Base-by-base conservation (phyloP, 2,113 vertebrate genomes). In the Phalacrocorax aristotelis region DNA sequence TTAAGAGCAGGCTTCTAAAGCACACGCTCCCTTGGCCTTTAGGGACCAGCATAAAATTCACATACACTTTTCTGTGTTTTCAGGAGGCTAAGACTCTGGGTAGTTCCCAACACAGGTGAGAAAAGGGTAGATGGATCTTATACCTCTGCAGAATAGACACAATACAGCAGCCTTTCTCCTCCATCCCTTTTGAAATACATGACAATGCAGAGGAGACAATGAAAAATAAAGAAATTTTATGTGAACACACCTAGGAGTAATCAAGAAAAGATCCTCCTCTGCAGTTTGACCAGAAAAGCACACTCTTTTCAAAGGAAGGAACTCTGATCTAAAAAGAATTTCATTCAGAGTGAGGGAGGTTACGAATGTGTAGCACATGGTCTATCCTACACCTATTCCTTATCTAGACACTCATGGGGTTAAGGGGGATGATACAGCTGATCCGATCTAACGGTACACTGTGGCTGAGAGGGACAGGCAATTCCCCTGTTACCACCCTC, bases 311-410 rank as follows among this genome's bases (percentile, higher is more conserved):
- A 69, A 69, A 44, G 42, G 42, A 48, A 66, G 27, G 17, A 65
- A 65, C n/a, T 66, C 51, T 51, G 3, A 4, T 48, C 52, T 68
- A 51, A 77, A 87, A 58, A 29, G 25, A 40, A 58, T 12, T 49
- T 76, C 29, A 58, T 68, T 58, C 36, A 58, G 42, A 66, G 30
- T 40, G 44, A 49, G 42, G 15, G 42, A 68, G 23, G 42, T 77
- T 42, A 66, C 0, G 1, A 22, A 48, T 6, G 29, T 40, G 83
- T 51, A 57, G 51, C 1, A 1, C 66, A 48, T 2, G 5, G 23
- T 2, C 1, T 57, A 76, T 66, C 48, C 60, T 57, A 57, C n/a
- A 40, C 29, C 51, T 86, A 4, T 52, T 72, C 57, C 38, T 84
- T 62, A 52, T 25, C 62, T 21, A 48, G 42, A 55, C 34, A 38